phyloP scores from a whole-genome alignment of 1,140 invertebrate species.

The Acyrthosiphon pisum region DNA sequence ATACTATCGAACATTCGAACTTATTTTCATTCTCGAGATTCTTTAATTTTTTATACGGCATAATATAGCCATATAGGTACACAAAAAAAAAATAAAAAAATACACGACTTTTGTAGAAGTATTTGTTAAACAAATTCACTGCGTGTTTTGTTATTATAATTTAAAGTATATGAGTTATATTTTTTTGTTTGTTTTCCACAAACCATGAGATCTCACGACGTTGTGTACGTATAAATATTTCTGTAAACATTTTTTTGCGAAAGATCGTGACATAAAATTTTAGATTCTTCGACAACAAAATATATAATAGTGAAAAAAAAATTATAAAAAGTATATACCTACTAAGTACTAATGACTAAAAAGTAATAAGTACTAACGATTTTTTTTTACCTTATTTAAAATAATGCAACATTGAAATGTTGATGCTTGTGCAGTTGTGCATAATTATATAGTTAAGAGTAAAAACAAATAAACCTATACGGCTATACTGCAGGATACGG shows the following conservation, averaged over 20 bases:
- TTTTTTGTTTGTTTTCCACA: slow-evolving; percentile 19
- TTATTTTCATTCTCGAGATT: background rate
- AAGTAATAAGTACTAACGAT: background rate
- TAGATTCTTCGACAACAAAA: slow-evolving; percentile 9
- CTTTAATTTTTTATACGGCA: background rate
- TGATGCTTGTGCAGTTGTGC: background rate
- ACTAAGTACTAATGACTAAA: background rate
- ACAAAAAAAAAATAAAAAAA: background rate
- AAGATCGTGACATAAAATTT: slow-evolving; percentile 1
- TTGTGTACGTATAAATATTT: background rate
- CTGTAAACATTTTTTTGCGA: background rate
- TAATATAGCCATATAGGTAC: too few relatives aligned
- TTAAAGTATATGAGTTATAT: background rate
- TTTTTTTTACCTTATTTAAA: background rate
- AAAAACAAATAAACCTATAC: background rate
- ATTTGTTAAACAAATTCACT: slow-evolving; percentile 15
- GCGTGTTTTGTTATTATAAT: background rate
- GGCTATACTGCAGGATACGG: too few relatives aligned
- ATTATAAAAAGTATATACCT: background rate
- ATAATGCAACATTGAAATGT: background rate
- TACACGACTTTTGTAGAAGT: background rate
- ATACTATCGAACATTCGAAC: background rate
- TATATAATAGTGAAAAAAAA: background rate
- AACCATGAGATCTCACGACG: slow-evolving; percentile 15
- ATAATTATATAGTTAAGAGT: background rate